phyloP scores from a whole-genome alignment of 2,113 vertebrate species.

The Herpetotheres cachinnans region DNA sequence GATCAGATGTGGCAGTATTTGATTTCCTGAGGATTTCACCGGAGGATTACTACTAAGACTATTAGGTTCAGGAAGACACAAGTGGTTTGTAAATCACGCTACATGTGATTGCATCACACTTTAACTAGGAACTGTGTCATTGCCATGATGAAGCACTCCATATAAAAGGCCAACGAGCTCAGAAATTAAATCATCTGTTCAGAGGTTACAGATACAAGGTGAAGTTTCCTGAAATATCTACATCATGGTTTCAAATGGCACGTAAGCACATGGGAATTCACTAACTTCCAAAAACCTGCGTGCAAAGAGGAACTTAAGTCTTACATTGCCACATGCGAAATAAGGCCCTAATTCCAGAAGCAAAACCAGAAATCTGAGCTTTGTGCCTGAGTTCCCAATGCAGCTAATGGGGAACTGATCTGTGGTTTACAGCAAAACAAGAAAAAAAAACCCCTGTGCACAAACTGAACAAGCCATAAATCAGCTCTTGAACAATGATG shows the following conservation, averaged over 20 bases:
- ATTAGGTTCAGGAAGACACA: not conserved
- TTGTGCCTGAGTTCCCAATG: not conserved
- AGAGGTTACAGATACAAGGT: not conserved
- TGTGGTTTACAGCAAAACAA: not conserved
- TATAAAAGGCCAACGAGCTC: not conserved
- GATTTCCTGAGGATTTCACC: not conserved
- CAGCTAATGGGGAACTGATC: not conserved
- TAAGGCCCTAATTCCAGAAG: not conserved
- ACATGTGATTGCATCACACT: not conserved
- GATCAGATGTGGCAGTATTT: not conserved
- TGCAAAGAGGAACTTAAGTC: not conserved
- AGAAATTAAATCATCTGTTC: not conserved
- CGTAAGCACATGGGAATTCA: not conserved
- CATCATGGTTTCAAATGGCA: not conserved
- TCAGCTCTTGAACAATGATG: not conserved
- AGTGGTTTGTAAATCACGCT: not conserved
- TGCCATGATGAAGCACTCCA: rapidly evolving
- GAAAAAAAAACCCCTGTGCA: not conserved
- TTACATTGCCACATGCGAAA: not conserved
- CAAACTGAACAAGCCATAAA: not conserved
- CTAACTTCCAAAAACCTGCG: not conserved
- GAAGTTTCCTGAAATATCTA: not conserved
- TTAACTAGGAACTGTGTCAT: not conserved
- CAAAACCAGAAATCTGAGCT: not conserved
- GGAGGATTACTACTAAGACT: not conserved